Percentiles rank a stretch among this genome's conserved stretches.
phyloP scores from a whole-genome alignment of 1,140 invertebrate genomes.

The Drosophila novamexicana region DNA sequence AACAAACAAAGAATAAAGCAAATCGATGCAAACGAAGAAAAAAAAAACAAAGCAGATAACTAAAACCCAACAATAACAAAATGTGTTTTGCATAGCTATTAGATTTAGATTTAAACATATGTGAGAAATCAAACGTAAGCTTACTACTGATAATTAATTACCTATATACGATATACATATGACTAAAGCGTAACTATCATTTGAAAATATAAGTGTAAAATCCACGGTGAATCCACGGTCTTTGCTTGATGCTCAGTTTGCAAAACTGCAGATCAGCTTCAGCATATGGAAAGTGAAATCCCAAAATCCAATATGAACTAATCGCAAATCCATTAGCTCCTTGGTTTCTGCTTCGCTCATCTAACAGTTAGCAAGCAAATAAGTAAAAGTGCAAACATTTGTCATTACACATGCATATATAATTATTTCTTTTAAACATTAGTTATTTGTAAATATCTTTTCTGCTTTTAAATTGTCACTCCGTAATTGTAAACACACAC shows the following conservation, averaged over 20 bases:
- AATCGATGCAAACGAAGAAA: slow-evolving; percentile 45
- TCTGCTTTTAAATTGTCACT: slow-evolving; percentile 72
- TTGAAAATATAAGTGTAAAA: slow-evolving; percentile 37
- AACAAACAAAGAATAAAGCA: slow-evolving; percentile 38
- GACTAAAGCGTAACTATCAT: slow-evolving; percentile 57
- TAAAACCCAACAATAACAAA: slow-evolving; percentile 55
- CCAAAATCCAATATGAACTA: slow-evolving; percentile 27
- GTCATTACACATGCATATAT: slow-evolving; percentile 42
- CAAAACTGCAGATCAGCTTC: slow-evolving; percentile 48
- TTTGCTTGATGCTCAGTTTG: slow-evolving; percentile 53
- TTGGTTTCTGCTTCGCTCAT: slow-evolving; percentile 59
- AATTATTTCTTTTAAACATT: slow-evolving; percentile 63
- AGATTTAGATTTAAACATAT: slow-evolving; percentile 72
- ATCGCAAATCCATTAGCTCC: slow-evolving; percentile 49
- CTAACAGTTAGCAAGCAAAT: slow-evolving; percentile 45
- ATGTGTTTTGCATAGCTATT: slow-evolving; percentile 78
- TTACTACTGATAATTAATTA: slow-evolving; percentile 79
- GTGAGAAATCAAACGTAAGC: slow-evolving; percentile 80
- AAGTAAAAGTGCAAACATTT: slow-evolving; percentile 57
- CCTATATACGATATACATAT: slow-evolving; percentile 60
- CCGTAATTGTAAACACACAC: slow-evolving; percentile 49
- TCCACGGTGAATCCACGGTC: slow-evolving; percentile 32
- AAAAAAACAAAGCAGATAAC: slow-evolving; percentile 45
- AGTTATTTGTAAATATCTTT: slow-evolving; percentile 76
- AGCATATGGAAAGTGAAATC: slow-evolving; percentile 6